Evolutionary conservation across 2,888 invertebrate species (phyloP), one percentile per base, ranked within the genome.

Genomic region (Hirtodrosophila confusa): DNA sequence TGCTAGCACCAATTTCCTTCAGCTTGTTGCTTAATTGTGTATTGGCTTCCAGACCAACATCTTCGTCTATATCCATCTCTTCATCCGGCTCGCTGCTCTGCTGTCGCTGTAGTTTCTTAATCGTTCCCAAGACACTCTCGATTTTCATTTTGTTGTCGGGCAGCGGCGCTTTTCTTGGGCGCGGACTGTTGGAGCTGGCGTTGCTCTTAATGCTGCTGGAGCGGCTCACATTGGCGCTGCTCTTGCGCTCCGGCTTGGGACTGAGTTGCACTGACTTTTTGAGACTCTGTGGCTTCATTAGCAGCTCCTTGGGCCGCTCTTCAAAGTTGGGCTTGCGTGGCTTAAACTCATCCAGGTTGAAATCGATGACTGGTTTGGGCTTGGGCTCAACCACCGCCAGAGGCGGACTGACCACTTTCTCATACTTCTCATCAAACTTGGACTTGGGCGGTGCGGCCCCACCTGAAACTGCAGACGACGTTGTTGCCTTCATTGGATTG

Each of bases 1-100:
- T 91, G 60, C 86, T 90, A 0, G 88, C 88, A 23, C 91, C 90
- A 48, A 92, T 91, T 68, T 91, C 90, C 54, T 90, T 91, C 0
- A 92, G 77, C 27, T 91, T 90, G 37, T 78, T 89, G 41, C 63
- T 80, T 36, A 90, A 54, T 23, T 85, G 82, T 2, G 78, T 75
- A 24, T 88, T 88, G 4, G 66, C 58, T 43, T 83, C 80, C 0
- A 82, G 80, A 4, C 60, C 63, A n/a, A 78, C 69, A 66, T 90
- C 89, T 4, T 80, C 75, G 50, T 90, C 89, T 4, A 74, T 31
- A 8, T 86, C 91, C 43, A 89, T 79, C 11, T 90, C 89, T 5
- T 85, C 85, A 7, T 70, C 70, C 2, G 53, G 53, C 0, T 67
- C 65, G 17, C 27, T 58, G 31, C 75, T 83, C 8, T 31, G 31